Conservation (phyloP, 2,888 invertebrate species). For the Tinea trinotella region DNA sequence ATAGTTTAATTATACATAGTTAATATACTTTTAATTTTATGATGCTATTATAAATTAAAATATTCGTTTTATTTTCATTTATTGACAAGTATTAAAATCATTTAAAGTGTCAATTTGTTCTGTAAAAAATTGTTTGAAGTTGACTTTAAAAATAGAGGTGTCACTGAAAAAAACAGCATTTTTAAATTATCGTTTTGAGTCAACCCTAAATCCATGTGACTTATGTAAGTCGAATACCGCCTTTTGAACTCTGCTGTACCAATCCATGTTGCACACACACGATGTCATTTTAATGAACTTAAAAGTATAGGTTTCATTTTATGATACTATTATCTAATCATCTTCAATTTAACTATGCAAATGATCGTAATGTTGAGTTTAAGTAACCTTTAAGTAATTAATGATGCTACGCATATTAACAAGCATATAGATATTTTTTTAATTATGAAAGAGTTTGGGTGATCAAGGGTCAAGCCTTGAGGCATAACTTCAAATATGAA, state of each 20-base stretch:
- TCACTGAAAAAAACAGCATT: too few relatives aligned
- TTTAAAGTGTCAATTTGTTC: too few relatives aligned
- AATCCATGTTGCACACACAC: constrained; percentile 15
- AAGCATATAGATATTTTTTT: background rate
- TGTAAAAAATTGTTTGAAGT: too few relatives aligned
- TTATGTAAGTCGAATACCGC: constrained; percentile 11
- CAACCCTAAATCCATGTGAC: constrained; percentile 7
- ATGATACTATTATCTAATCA: constrained; percentile 12
- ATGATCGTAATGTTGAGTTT: constrained; percentile 2
- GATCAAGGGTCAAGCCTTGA: too few relatives aligned
- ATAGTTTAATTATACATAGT: too few relatives aligned
- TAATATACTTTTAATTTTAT: too few relatives aligned
- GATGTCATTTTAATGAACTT: constrained; percentile 19
- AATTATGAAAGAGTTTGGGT: background rate
- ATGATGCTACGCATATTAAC: background rate
- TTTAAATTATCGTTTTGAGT: too few relatives aligned
- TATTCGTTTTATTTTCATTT: too few relatives aligned
- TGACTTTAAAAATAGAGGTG: too few relatives aligned
- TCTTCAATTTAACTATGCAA: constrained; percentile 14
- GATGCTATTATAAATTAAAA: too few relatives aligned
- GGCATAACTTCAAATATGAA: too few relatives aligned
- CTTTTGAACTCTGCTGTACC: constrained; percentile 17
- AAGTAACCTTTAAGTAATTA: constrained; percentile 11
- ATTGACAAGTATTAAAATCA: too few relatives aligned
- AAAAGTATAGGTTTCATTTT: constrained; percentile 10